Conservation (phyloP, 1,140 invertebrate species). For the Tribolium madens region DNA sequence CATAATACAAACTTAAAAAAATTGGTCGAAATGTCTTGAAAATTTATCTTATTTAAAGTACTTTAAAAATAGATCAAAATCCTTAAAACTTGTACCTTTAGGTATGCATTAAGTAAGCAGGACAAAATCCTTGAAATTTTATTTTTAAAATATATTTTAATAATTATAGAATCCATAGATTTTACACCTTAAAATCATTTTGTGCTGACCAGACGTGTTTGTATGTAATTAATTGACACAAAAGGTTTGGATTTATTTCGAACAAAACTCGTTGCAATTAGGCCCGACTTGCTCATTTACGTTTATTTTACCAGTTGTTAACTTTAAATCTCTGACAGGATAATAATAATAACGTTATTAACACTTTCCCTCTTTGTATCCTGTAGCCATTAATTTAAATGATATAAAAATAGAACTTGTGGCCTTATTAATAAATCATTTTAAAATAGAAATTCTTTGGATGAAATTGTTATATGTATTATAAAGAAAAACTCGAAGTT, state of each 20-base stretch:
- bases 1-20: too few relatives aligned
- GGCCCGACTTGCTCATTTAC: neutral
- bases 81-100: too few relatives aligned
- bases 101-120: too few relatives aligned
- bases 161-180: too few relatives aligned
- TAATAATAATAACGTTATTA: conserved; percentile 30
- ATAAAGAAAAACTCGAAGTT: neutral
- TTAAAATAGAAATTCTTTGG: neutral
- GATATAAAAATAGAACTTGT: neutral
- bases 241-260: conserved; percentile 5
- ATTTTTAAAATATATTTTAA: too few relatives aligned
- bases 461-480: neutral
- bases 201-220: too few relatives aligned
- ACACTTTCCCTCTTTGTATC: neutral
- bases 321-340: conserved; percentile 7
- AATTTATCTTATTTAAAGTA: too few relatives aligned
- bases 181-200: too few relatives aligned
- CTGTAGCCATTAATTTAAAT: neutral
- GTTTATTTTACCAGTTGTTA: conserved; percentile 23
- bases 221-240: conserved; percentile 20
- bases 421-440: neutral
- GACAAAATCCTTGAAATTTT: too few relatives aligned
- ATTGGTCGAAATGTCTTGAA: too few relatives aligned
- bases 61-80: too few relatives aligned
- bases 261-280: conserved; percentile 25